A percentile compares a stretch with the other conserved stretches of the same genome.
Evolutionary conservation across 2,888 invertebrate species (phyloP).

Genomic region (Aporophyla nigra): DNA sequence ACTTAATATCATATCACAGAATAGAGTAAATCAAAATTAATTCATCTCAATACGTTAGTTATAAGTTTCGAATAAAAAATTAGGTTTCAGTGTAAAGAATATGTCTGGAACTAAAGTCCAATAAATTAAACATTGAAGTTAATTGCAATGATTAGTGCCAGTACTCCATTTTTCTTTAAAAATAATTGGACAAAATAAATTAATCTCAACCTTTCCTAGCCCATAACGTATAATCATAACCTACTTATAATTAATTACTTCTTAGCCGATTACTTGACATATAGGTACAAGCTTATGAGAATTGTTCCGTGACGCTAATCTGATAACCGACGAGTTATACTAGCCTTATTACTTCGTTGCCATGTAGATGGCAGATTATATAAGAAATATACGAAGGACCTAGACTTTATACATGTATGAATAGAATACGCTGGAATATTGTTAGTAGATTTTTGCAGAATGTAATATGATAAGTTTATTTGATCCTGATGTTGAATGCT

Average conservation of each 20-base stretch:
- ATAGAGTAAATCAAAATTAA: no score
- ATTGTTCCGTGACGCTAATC: conserved; percentile 25
- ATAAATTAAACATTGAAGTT: no score
- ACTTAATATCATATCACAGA: no score
- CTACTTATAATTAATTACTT: conserved; percentile 1
- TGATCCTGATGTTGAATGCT: not conserved
- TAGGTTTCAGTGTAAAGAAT: no score
- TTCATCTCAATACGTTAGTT: no score
- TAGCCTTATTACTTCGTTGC: conserved; percentile 17
- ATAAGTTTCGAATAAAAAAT: no score
- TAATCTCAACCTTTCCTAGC: not conserved
- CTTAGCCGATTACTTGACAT: conserved; percentile 6
- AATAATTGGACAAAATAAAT: not conserved
- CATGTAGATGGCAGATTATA: conserved; percentile 26
- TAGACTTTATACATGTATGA: conserved; percentile 9
- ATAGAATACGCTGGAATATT: not conserved
- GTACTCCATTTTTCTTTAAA: no score
- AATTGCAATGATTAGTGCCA: no score
- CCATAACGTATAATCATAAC: not conserved
- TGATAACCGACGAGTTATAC: conserved; percentile 12
- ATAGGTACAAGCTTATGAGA: conserved; percentile 13
- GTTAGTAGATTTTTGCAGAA: not conserved
- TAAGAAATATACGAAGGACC: conserved; percentile 19
- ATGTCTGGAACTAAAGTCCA: no score
- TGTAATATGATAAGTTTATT: not conserved